Base-by-base conservation (phyloP, 2,888 invertebrate genomes). In the Thera britannica region DNA sequence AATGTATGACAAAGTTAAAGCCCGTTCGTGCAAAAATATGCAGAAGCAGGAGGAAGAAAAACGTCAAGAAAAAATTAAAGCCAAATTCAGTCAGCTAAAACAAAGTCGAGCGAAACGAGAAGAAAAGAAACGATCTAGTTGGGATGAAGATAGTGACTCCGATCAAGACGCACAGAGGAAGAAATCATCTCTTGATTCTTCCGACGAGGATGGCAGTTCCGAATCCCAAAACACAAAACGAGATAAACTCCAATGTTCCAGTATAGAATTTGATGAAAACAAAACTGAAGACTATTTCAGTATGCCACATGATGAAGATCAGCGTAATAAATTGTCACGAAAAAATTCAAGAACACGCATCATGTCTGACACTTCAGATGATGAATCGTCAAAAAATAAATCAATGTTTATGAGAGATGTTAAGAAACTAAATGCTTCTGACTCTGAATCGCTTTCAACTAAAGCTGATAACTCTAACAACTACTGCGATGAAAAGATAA, bases 1-100 rank as follows among this genome's bases (percentile, higher is more conserved):
- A 8, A 99, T 99, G 99, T 99, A 99, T 86, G 99, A 99, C 85
- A 99, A 99, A 90, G 98, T 98, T 0, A 98, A 98, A 88, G 98
- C 98, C 2, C 95, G 98, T 52, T 98, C 98, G 36, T 98, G 98
- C 80, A 98, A 98, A 88, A 98, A 98, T 86, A 97, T 98, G 97
- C 97, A 98, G 85, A 98, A 98, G 83, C 96, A 97, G 83, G 97
- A 97, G 83, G 98, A 98, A 87, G 97, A 98, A 88, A 97, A 97
- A 84, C 95, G 97, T 0, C 96, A 96, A 85, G 96, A 97, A 85
- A 98, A 98, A 83, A 96, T 97, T 62, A 97, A 98, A 87, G 98
- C 98, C 7, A 98, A 98, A 88, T 98, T 98, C 83, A 96, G 96
- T 76, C 97, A 97, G 81, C 85, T 98, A 70, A 98, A 98, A 84